Conservation (phyloP, 2,797 vertebrate species). For the Gymnocypris eckloni region DNA sequence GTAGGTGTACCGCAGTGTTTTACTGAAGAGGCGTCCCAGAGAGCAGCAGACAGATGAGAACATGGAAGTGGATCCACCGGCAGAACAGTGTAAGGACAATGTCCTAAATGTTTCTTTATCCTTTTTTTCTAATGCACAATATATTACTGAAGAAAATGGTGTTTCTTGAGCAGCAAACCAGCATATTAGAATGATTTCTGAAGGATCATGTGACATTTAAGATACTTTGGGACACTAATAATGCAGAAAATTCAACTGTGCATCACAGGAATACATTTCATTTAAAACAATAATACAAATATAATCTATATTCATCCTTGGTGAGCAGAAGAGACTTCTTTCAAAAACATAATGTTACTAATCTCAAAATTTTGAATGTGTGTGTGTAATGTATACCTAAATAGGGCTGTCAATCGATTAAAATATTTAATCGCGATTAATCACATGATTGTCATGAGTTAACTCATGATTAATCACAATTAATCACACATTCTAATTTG, state of each 20-base stretch:
- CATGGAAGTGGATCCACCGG: conserved; percentile 80
- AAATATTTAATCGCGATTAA: too few species aligned
- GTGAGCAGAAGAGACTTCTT: background rate
- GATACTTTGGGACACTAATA: background rate
- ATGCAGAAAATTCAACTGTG: background rate
- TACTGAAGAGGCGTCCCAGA: conserved; percentile 77
- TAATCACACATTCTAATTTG: too few species aligned
- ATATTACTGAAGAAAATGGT: background rate
- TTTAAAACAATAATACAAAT: too few species aligned
- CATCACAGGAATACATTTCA: too few species aligned
- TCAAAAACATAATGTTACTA: background rate
- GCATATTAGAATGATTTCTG: background rate
- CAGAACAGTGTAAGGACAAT: conserved; percentile 71
- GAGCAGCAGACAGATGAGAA: conserved; percentile 73
- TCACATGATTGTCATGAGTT: too few species aligned
- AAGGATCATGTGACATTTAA: background rate
- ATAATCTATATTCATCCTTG: background rate
- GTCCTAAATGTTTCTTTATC: background rate
- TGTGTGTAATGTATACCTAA: background rate
- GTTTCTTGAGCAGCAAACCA: background rate
- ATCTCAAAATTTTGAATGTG: background rate
- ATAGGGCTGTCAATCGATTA: too few species aligned
- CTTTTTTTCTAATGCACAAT: background rate
- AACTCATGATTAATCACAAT: too few species aligned
- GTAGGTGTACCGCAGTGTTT: conserved; percentile 94